Evolutionary conservation across 2,113 vertebrate species (phyloP).

Genomic region (Tupaia chinensis): DNA sequence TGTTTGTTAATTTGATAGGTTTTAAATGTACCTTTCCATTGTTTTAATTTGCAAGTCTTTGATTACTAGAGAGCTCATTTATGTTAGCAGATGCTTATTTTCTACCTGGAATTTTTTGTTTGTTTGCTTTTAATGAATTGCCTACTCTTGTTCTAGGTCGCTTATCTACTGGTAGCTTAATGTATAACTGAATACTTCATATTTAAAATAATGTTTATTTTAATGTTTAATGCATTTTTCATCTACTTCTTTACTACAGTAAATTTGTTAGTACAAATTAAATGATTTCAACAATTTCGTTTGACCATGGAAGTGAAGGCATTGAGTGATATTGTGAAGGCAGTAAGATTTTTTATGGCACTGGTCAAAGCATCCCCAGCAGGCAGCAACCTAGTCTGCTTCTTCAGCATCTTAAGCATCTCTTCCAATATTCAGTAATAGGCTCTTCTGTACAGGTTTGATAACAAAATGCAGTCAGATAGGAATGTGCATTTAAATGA

Average conservation of each 20-base stretch:
- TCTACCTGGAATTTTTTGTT: constrained; percentile 17
- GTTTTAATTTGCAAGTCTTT: constrained; percentile 60
- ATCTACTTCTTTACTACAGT: neutral
- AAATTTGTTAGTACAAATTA: neutral
- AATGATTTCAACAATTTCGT: neutral
- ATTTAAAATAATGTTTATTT: neutral
- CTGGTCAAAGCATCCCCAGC: neutral
- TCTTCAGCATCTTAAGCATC: neutral
- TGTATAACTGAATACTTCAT: neutral
- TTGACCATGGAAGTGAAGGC: neutral
- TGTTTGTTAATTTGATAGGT: constrained; percentile 56
- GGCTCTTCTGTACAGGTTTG: neutral
- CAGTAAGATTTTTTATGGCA: neutral
- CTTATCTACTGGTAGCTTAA: neutral
- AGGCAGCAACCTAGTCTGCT: neutral
- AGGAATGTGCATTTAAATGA: constrained; percentile 35
- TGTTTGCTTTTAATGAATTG: constrained; percentile 10
- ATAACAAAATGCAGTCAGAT: constrained; percentile 21
- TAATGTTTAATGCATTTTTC: neutral
- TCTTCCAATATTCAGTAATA: neutral
- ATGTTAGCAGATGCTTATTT: constrained; percentile 57
- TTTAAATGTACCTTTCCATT: constrained; percentile 64
- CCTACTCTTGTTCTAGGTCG: neutral
- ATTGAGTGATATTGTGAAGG: neutral
- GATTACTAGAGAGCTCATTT: constrained; percentile 43